Conservation (phyloP, 2,888 invertebrate species). For the Plemyria rubiginata region DNA sequence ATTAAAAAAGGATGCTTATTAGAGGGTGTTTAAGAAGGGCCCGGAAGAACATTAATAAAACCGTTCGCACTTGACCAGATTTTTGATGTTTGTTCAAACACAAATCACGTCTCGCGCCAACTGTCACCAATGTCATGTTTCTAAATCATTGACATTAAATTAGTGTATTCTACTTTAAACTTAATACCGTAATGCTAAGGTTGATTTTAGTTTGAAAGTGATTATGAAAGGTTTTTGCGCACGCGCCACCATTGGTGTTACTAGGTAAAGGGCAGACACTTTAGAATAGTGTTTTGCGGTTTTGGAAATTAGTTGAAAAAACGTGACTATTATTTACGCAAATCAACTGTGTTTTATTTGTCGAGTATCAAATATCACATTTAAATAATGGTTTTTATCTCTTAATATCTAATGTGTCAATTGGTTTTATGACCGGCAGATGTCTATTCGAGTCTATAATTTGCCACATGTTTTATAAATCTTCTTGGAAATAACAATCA, state of each 20-base stretch:
- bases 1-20: too few species aligned
- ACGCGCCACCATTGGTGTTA: conserved; percentile 70
- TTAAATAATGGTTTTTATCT: conserved; percentile 20
- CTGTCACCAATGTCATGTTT: conserved; percentile 69
- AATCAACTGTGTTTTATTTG: background rate
- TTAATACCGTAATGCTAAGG: conserved; percentile 37
- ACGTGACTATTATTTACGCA: conserved; percentile 19
- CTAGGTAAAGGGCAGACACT: conserved; percentile 79
- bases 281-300: conserved; percentile 49
- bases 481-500: background rate
- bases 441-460: background rate
- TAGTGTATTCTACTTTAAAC: conserved; percentile 42
- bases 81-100: conserved; percentile 59
- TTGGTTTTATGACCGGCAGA: conserved; percentile 21
- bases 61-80: conserved; percentile 27
- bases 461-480: background rate
- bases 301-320: conserved; percentile 47
- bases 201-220: conserved; percentile 16
- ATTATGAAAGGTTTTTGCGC: conserved; percentile 58
- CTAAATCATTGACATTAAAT: conserved; percentile 48
- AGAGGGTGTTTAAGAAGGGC: too few species aligned
- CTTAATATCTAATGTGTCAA: conserved; percentile 28
- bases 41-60: too few species aligned
- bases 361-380: conserved; percentile 11
- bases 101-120: conserved; percentile 67